Conservation (phyloP, 1,140 invertebrate genomes). For the Ceratosolen fusciceps region DNA sequence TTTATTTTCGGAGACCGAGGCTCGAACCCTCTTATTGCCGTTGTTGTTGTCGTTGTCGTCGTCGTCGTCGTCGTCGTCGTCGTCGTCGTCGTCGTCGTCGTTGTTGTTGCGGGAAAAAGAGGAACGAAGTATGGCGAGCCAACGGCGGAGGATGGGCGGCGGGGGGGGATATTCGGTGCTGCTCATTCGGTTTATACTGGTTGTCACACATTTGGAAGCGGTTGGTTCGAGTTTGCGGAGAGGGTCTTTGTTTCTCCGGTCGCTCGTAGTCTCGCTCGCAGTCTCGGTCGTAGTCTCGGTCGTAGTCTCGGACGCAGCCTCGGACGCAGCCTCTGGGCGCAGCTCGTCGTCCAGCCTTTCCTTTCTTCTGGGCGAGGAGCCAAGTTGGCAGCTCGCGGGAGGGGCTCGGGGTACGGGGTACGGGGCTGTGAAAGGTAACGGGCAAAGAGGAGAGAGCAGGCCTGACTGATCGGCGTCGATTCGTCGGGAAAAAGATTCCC, state of each 20-base stretch:
- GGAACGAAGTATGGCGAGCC: too few relatives aligned
- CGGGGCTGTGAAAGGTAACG: not conserved
- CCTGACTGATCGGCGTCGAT: conserved; percentile 9
- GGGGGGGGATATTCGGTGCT: too few relatives aligned
- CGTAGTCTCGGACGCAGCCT: too few relatives aligned
- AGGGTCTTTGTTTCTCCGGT: not conserved
- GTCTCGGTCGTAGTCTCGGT: too few relatives aligned
- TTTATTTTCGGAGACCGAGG: too few relatives aligned
- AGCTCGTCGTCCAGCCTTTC: not conserved
- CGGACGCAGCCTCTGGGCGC: too few relatives aligned
- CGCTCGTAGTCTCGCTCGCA: not conserved
- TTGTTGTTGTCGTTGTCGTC: too few relatives aligned
- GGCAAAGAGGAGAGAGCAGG: not conserved
- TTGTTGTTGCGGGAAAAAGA: too few relatives aligned
- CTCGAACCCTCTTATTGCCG: too few relatives aligned
- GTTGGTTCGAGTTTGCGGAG: not conserved
- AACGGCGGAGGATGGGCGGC: not conserved
- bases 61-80: too few relatives aligned
- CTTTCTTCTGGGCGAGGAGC: not conserved
- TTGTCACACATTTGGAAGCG: not conserved
- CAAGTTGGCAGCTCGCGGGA: not conserved
- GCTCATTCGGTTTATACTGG: not conserved
- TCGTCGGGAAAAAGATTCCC: conserved; percentile 27
- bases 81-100: too few relatives aligned
- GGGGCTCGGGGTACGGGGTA: too few relatives aligned